These are phyloP conservation scores for Pteronotus mesoamericanus DNA, from an alignment of 2,797 vertebrate genomes.

Conservation along the genomic window DNA sequence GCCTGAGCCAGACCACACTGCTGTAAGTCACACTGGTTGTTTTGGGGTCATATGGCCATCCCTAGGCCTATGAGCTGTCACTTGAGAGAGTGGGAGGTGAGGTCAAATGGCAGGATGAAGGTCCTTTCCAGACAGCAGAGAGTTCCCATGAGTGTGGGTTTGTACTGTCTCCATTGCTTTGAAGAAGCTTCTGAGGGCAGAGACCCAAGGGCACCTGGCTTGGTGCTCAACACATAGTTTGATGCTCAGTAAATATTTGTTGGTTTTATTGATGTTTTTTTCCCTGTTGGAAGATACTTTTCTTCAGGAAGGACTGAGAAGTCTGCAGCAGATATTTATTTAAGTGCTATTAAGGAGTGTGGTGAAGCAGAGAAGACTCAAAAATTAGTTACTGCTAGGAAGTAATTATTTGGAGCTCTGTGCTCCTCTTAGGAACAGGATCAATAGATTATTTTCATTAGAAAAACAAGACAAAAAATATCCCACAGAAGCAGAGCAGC, in stretches of 20 bases:
- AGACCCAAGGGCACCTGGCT: neutral
- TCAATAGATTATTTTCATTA: conserved; percentile 79
- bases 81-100: neutral
- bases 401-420: conserved; percentile 75
- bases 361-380: conserved; percentile 75
- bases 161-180: neutral
- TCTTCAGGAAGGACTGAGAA: conserved; percentile 27
- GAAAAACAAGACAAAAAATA: conserved; percentile 57
- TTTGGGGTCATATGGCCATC: neutral
- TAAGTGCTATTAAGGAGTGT: conserved; percentile 72
- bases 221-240: neutral
- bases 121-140: neutral
- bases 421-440: conserved; percentile 73
- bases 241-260: neutral
- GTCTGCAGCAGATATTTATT: conserved; percentile 61
- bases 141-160: neutral
- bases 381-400: conserved; percentile 78
- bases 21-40: neutral
- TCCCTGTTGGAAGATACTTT: neutral
- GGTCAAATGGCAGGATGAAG: neutral
- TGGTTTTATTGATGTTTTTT: neutral
- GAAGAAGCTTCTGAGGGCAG: neutral
- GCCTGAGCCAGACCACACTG: neutral
- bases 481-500: conserved; percentile 40
- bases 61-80: neutral